These are phyloP conservation scores for Prolemur simus DNA, from an alignment of 2,113 vertebrate genomes.

Conservation along the genomic window DNA sequence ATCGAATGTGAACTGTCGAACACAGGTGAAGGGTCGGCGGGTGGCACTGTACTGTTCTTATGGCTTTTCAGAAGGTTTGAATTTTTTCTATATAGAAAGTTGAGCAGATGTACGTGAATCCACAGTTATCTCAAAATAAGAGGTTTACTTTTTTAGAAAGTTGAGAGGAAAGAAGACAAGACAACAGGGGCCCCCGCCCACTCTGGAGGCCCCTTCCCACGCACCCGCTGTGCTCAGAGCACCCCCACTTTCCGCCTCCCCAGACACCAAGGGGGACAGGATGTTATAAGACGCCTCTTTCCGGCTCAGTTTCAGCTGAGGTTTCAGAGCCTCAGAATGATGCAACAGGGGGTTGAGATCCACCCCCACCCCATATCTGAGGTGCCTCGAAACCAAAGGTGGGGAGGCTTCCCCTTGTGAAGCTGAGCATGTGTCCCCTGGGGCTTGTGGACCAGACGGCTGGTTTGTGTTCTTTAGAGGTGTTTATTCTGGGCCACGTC, in stretches of 20 bases:
- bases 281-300: background rate
- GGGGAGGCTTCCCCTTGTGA: background rate
- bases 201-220: background rate
- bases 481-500: background rate
- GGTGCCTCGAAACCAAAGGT: background rate
- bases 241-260: background rate
- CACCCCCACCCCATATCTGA: background rate
- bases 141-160: background rate
- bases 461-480: background rate
- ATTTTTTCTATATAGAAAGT: background rate
- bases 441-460: background rate
- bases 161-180: background rate
- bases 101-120: background rate
- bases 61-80: background rate
- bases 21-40: background rate
- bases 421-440: background rate
- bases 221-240: background rate
- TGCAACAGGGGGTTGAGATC: background rate
- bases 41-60: background rate
- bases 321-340: conserved; percentile 14
- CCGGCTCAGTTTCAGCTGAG: background rate
- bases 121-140: background rate
- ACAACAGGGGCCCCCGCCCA: accelerated
- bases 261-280: background rate
- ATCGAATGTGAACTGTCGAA: background rate